Conservation (phyloP, 1,140 invertebrate genomes). For the Dreissena polymorpha region DNA sequence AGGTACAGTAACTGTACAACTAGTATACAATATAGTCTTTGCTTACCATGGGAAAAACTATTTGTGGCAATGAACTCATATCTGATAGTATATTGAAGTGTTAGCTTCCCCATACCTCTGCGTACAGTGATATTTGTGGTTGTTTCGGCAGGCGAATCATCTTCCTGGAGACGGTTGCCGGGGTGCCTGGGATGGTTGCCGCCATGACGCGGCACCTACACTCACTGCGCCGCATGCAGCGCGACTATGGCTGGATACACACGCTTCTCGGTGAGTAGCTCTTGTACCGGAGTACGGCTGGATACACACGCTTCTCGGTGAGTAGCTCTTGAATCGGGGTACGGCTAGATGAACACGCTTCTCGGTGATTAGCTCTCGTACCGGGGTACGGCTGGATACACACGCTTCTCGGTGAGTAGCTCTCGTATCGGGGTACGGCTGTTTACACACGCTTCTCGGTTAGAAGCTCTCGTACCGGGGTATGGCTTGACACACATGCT, state of each 20-base stretch:
- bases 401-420: neutral
- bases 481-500: neutral
- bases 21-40: too few species aligned
- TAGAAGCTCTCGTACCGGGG: too few species aligned
- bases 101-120: too few species aligned
- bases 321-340: too few species aligned
- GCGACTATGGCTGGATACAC: conserved; percentile 81
- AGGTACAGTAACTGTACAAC: too few species aligned
- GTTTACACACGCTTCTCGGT: conserved; percentile 80
- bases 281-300: too few species aligned
- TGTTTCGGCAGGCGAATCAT: conserved; percentile 69
- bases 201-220: conserved; percentile 79
- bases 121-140: too few species aligned
- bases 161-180: conserved; percentile 78
- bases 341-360: conserved; percentile 80
- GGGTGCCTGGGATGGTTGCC: conserved; percentile 79
- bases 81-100: too few species aligned
- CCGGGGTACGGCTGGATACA: neutral
- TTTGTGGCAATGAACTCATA: too few species aligned
- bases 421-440: conserved; percentile 80
- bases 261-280: conserved; percentile 78
- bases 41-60: too few species aligned
- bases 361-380: too few species aligned
- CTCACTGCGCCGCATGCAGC: conserved; percentile 76
- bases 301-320: neutral